These are phyloP conservation scores for Arbacia lixula DNA, from an alignment of 53 echinoderm and acorn worm genomes.

Conservation along the genomic window DNA sequence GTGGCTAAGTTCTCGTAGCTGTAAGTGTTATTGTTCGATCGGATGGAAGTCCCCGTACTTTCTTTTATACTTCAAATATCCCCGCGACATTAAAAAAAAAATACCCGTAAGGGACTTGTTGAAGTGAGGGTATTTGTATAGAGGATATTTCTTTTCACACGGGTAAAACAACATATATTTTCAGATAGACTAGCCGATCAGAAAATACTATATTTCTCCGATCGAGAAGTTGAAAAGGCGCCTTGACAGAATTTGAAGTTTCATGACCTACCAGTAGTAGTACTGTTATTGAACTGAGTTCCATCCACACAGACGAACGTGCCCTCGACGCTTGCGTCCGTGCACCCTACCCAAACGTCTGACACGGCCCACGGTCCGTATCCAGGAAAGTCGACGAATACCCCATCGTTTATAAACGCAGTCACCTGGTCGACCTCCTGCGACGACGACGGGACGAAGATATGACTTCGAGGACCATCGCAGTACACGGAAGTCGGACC, in stretches of 20 bases:
- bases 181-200: too few species aligned
- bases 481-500: too few species aligned
- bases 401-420: background rate
- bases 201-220: background rate
- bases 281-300: background rate
- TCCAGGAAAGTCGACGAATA: background rate
- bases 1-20: too few species aligned
- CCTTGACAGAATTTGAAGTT: background rate
- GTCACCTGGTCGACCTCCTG: constrained; percentile 4
- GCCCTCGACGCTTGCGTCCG: background rate
- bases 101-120: too few species aligned
- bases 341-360: constrained; percentile 8
- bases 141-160: too few species aligned
- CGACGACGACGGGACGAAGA: background rate
- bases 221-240: background rate
- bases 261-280: background rate
- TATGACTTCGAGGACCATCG: too few species aligned
- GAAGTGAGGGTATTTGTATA: too few species aligned
- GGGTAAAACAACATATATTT: too few species aligned
- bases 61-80: too few species aligned
- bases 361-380: background rate
- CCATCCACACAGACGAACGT: constrained; percentile 2
- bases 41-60: too few species aligned
- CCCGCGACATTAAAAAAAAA: too few species aligned
- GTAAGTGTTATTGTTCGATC: too few species aligned